Conservation (phyloP, 1,140 invertebrate genomes). For the Zophobas atratus region DNA sequence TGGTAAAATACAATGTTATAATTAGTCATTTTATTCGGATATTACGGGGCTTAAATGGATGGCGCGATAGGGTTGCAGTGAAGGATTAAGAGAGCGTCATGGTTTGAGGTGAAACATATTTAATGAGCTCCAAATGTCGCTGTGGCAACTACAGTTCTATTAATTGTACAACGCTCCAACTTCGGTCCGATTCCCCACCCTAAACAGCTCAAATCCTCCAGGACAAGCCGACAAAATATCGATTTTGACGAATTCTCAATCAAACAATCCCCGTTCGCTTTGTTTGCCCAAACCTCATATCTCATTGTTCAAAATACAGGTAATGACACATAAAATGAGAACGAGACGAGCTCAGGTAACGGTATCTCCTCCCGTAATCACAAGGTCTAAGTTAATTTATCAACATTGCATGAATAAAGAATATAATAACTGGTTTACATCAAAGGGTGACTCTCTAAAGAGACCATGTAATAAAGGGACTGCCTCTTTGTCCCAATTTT, state of each 20-base stretch:
- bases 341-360: conserved; percentile 21
- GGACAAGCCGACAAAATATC: conserved; percentile 41
- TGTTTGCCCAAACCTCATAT: conserved; percentile 32
- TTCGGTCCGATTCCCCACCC: background rate
- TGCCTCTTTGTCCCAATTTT: conserved; percentile 35
- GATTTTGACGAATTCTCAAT: conserved; percentile 35
- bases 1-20: conserved; percentile 35
- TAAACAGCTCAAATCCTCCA: conserved; percentile 27
- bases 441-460: conserved; percentile 40
- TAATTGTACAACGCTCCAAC: conserved; percentile 23
- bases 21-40: conserved; percentile 32
- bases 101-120: conserved; percentile 41
- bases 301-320: conserved; percentile 41
- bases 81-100: conserved; percentile 22
- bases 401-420: conserved; percentile 39
- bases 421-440: conserved; percentile 39
- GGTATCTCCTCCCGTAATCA: conserved; percentile 14
- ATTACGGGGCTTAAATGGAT: conserved; percentile 22
- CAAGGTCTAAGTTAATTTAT: conserved; percentile 30
- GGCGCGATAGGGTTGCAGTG: conserved; percentile 23
- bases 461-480: conserved; percentile 34
- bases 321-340: conserved; percentile 32
- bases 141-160: conserved; percentile 31
- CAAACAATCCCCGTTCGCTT: conserved; percentile 10
- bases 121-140: conserved; percentile 38